Evolutionary conservation across 2,888 invertebrate species (phyloP).

Genomic region (Watsonalla binaria): DNA sequence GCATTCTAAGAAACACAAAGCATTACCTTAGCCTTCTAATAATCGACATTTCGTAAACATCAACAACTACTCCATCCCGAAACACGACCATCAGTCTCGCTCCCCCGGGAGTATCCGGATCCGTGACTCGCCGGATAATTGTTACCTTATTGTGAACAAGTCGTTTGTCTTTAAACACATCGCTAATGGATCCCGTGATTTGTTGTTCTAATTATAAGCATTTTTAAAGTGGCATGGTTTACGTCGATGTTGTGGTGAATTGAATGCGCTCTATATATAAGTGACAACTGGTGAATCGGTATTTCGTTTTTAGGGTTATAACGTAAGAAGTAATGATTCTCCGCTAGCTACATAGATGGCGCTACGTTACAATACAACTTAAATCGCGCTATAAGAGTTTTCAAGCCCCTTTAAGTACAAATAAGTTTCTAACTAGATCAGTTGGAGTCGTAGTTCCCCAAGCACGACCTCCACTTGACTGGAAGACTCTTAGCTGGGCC

Average conservation of each 20-base stretch:
- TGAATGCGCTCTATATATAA: neutral
- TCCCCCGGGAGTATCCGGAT: slow-evolving; percentile 33
- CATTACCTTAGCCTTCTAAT: neutral
- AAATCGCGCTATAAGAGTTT: no score
- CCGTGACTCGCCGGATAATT: slow-evolving; percentile 43
- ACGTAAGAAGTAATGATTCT: no score
- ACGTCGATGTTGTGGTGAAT: neutral
- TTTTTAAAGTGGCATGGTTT: slow-evolving; percentile 14
- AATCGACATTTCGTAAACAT: neutral
- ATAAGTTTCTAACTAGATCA: no score
- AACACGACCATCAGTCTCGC: slow-evolving; percentile 30
- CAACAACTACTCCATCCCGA: slow-evolving; percentile 12
- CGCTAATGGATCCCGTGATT: slow-evolving; percentile 62
- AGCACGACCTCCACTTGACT: no score
- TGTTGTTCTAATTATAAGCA: slow-evolving; percentile 47
- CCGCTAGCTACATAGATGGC: no score
- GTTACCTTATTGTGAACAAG: slow-evolving; percentile 52
- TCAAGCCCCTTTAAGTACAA: no score
- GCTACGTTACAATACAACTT: no score
- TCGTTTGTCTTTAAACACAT: slow-evolving; percentile 53
- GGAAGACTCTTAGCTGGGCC: no score
- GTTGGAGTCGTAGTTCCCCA: no score
- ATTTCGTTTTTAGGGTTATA: neutral
- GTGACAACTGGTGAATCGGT: neutral
- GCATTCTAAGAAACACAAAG: no score